Base-by-base conservation (phyloP, 2,113 vertebrate species). In the Semicossyphus pulcher region DNA sequence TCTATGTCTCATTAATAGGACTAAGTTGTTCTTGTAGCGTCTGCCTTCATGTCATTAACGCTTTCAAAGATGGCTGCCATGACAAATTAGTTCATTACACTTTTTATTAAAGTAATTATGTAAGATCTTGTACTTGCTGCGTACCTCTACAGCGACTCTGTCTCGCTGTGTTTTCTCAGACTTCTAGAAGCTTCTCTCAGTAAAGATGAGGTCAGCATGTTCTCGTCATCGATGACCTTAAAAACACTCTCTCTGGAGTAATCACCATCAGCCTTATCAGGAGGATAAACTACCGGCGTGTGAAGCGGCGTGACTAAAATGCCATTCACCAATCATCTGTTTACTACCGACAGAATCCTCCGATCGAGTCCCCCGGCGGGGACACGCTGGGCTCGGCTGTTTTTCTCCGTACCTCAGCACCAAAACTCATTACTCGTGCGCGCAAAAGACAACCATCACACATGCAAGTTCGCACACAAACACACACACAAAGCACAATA, bases 361-460 rank as follows among this genome's bases (percentile, higher is more conserved):
- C 65, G 20, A 81, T 81, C 64, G 32, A 51, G 64, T 88, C 71
- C 72, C 66, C 44, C 32, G 81, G 54, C 51, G 56, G 58, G n/a
- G 61, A 73, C 70, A 7, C 75, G 83, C 80, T 61, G 44, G 57
- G 69, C 74, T 78, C 51, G 20, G 77, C 80, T 71, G 58, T 78
- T 86, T 86, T 88, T 84, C 75, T 56, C 74, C 18, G 20, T 76
- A 81, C 72, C 83, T 89, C 88, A 89, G 89, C 88, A 85, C 74
- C 86, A 57, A 71, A 85, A 75, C 79, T 86, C 85, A 87, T 88
- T 86, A 89, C 41, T 83, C 1, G 37, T 29, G n/a, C 56, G 61
- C 47, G 28, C 48, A 74, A 61, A 64, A n/a, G 29, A 70, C 72
- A 80, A 49, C 42, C 31, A 69, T 42, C 64, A 37, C 26, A 58